Conservation (phyloP, 2,113 vertebrate species). For the Rhipidura dahli region DNA sequence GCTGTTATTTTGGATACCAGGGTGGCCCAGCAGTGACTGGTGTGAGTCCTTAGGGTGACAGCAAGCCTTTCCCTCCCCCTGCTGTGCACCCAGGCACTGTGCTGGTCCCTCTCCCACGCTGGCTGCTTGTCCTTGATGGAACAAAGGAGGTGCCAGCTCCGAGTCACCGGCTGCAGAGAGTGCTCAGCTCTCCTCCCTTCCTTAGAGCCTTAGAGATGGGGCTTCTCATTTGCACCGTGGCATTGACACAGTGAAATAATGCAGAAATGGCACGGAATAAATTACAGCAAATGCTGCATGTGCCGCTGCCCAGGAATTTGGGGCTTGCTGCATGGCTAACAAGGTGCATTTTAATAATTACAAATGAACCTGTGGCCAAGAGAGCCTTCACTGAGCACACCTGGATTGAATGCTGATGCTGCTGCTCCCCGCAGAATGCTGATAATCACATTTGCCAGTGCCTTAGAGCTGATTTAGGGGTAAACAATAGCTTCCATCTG, state of each 20-base stretch:
- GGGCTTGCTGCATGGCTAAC: neutral
- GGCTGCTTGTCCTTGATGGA: neutral
- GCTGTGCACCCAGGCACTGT: neutral
- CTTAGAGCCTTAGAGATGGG: neutral
- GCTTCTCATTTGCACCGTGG: neutral
- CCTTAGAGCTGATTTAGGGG: slow-evolving; percentile 34
- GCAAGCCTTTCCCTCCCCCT: neutral
- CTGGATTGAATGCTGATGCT: slow-evolving; percentile 42
- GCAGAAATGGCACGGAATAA: neutral
- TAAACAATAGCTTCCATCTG: slow-evolving; percentile 18
- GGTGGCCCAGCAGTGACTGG: rapidly evolving
- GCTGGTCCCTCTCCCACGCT: neutral
- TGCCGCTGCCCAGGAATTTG: neutral
- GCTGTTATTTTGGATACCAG: neutral
- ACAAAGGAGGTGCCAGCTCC: neutral
- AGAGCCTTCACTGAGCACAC: slow-evolving; percentile 1
- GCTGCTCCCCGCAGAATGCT: neutral
- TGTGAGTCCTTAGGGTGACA: neutral
- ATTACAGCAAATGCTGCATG: neutral
- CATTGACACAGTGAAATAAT: neutral
- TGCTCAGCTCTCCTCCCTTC: neutral
- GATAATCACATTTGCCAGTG: slow-evolving; percentile 26
- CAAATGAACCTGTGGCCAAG: slow-evolving; percentile 20
- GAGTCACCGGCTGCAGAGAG: neutral
- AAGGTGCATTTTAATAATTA: slow-evolving; percentile 41